Evolutionary conservation across 2,888 invertebrate genomes (phyloP), one percentile per base, ranked within the genome.

Genomic region (Camponotus fellah): DNA sequence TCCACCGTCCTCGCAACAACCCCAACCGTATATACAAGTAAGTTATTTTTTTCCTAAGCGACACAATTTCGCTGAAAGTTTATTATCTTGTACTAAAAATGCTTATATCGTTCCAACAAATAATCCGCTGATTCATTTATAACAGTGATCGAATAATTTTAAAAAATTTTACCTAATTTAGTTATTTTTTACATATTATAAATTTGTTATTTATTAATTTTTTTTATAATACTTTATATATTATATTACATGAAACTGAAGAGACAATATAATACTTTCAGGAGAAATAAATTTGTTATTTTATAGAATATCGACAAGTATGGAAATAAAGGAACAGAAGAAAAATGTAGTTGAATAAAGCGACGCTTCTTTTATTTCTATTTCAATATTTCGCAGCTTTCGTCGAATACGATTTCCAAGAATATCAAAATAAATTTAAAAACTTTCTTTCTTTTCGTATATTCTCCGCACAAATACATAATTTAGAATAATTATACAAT

Each of bases 11-110:
- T 93, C 93, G 49, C 92, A 92, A 43, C 94, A 94, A 62, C 93
- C 94, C 26, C 94, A 93, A 86, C 91, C 94, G 49, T 94, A 95
- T 79, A 93, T 95, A 87, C 94, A 95, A 92, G 95, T 95, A 89
- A 88, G 88, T 68, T 49, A 17, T 49, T 75, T 32, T 32, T n/a
- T 46, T 60, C 12, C 21, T 26, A 58, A 49, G 26, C 40, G 4
- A 56, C 32, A n/a, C 40, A 56, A 58, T 43, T 60, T 60, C 3
- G 26, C 17, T 32, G n/a, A 9, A 10, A 4, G 14, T 71, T 71
- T n/a, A 46, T 69, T 58, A 26, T 69, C 43, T n/a, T 17, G 17
- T 17, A 34, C 49, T 14, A 26, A 3, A 37, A 65, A 65, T 53
- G 49, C 14, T 21, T 53, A 8, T 49, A 49, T 37, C 8, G 26